Evolutionary conservation across 2,797 vertebrate genomes (phyloP).

Genomic region (Philypnodon macrostomus): DNA sequence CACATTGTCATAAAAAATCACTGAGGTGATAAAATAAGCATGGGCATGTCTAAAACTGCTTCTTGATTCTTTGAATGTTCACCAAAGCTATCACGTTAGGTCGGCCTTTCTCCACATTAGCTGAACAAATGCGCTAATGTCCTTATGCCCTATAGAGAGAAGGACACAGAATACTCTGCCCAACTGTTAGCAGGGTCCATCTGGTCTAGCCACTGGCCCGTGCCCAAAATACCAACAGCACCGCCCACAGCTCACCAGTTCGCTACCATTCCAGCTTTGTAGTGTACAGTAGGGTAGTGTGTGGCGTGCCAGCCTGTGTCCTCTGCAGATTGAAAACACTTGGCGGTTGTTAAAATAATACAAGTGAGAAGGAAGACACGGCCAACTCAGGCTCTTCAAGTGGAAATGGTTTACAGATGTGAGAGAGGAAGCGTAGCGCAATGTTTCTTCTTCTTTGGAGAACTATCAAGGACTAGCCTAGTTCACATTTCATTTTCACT

Average conservation of each 20-base stretch:
- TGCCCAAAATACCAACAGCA: constrained; percentile 31
- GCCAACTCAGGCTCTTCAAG: constrained; percentile 61
- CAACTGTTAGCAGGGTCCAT: constrained; percentile 51
- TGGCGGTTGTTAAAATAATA: constrained; percentile 71
- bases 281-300: constrained; percentile 21
- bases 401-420: constrained; percentile 75
- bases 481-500: too few relatives aligned
- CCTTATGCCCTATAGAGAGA: constrained; percentile 24
- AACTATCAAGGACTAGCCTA: too few relatives aligned
- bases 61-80: background rate
- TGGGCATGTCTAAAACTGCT: too few relatives aligned
- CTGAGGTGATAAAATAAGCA: too few relatives aligned
- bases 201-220: constrained; percentile 42
- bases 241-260: constrained; percentile 24
- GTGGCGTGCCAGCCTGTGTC: constrained; percentile 62
- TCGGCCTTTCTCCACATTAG: constrained; percentile 31
- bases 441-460: constrained; percentile 29
- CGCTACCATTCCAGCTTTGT: constrained; percentile 11
- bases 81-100: constrained; percentile 34
- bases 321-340: constrained; percentile 65
- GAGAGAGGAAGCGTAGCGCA: constrained; percentile 28
- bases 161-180: too few relatives aligned
- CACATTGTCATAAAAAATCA: too few relatives aligned
- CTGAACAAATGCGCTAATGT: constrained; percentile 35
- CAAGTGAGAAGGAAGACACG: constrained; percentile 58